Evolutionary conservation across 2,797 vertebrate species (phyloP), one percentile per base, ranked within the genome.

Genomic region (Triplophysa yarkandensis): DNA sequence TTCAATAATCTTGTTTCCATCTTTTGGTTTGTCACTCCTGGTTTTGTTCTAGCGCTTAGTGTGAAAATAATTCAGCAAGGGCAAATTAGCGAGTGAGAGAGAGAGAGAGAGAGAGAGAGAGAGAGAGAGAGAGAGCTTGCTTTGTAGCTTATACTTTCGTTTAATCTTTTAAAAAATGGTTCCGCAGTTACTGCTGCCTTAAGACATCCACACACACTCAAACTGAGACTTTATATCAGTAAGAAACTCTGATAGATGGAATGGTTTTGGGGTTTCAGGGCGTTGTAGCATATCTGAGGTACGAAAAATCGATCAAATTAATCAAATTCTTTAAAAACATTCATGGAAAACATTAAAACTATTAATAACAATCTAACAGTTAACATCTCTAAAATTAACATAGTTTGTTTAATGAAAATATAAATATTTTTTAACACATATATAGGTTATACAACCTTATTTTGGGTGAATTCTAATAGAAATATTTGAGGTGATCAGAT

Each of bases 21-120:
- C 30, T 68, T 32, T 41, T 10, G 54, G 55, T 23, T 39, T 32
- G 65, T 39, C 32, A 28, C 7, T 32, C 28, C 8, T 32, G 36
- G 4, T 19, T 10, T 43, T 54, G n/a, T 36, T 66, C 36, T 46
- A 7, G 4, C 1, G 0, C 2, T 67, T 68, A 75, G 48, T 68
- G 1, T 36, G 43, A 50, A 50, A 30, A 60, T 75, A 68, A 61
- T 68, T 72, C 34, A 60, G 62, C 2, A 69, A 60, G 52, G 27
- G 41, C 65, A 30, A 6, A n/a, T n/a, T n/a, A 21, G 19, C 19
- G 17, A 41, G 23, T 27, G 27, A 58, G 27, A 13, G 7, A 4
- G 74, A 32, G 36, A 43, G 46, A 62, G 34, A 50, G 19, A 30
- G 10, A 16, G 21, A 25, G 19, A 34, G 34, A 30, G 19, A 61